phyloP scores from a whole-genome alignment of 2,797 vertebrate species.

The Myoxocephalus aenaeus region DNA sequence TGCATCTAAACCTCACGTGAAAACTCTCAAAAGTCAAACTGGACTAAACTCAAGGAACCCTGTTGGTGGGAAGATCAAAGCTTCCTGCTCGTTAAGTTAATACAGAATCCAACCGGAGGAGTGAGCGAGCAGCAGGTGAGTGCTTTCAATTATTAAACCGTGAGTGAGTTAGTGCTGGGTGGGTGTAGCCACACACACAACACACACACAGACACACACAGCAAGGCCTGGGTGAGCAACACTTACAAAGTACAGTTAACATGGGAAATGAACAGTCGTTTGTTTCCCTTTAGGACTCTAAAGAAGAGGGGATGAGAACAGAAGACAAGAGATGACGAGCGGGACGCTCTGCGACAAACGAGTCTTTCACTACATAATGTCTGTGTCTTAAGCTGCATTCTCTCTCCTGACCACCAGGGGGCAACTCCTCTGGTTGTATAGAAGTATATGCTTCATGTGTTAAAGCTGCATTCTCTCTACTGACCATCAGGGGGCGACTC shows the following conservation, averaged over 20 bases:
- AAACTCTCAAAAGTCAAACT: too few relatives aligned
- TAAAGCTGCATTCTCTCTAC: too few relatives aligned
- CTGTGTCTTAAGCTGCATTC: too few relatives aligned
- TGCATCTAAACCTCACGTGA: too few relatives aligned
- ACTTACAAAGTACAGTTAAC: conserved; percentile 96
- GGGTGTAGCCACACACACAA: conserved; percentile 57
- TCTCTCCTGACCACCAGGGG: too few relatives aligned
- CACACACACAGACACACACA: conserved; percentile 8
- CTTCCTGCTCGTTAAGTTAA: conserved; percentile 26
- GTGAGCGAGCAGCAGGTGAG: conserved; percentile 32
- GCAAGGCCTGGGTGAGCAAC: conserved; percentile 72
- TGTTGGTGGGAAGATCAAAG: background rate
- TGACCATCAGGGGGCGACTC: too few relatives aligned
- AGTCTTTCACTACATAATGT: too few relatives aligned
- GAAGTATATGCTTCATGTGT: too few relatives aligned
- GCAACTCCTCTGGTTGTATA: too few relatives aligned
- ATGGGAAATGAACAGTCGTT: conserved; percentile 91
- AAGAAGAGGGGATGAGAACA: conserved; percentile 84
- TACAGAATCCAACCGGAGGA: conserved; percentile 14
- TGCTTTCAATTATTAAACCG: conserved; percentile 30
- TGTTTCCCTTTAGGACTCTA: conserved; percentile 96
- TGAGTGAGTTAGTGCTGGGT: conserved; percentile 60
- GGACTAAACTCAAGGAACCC: background rate
- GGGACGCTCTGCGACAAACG: too few relatives aligned
- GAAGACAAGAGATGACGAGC: conserved; percentile 69